Conservation (phyloP, 2,113 vertebrate genomes). For the Xenus cinereus region DNA sequence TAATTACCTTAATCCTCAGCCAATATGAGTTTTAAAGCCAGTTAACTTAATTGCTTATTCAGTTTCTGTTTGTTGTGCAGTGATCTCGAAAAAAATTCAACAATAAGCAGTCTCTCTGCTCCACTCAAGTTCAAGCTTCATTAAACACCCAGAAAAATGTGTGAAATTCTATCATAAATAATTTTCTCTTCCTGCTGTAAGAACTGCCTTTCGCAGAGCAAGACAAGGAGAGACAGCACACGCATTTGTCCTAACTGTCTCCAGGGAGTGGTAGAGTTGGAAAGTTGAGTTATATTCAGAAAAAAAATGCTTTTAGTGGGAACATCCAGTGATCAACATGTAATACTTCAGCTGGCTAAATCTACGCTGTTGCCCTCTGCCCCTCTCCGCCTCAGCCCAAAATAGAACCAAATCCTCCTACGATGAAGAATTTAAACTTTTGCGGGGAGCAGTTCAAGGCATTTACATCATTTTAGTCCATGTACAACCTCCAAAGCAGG, state of each 20-base stretch:
- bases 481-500: neutral
- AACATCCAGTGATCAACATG: neutral
- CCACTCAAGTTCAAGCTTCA: constrained; percentile 48
- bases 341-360: neutral
- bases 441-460: neutral
- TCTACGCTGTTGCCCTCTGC: neutral
- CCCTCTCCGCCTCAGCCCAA: neutral
- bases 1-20: constrained; percentile 60
- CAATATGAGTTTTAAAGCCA: constrained; percentile 52
- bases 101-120: constrained; percentile 22
- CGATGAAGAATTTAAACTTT: neutral
- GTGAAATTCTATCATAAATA: constrained; percentile 35
- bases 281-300: neutral
- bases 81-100: constrained; percentile 42
- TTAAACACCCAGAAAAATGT: constrained; percentile 40
- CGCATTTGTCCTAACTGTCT: neutral
- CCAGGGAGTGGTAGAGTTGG: neutral
- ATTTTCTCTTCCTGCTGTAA: neutral
- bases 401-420: neutral
- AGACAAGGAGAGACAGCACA: neutral
- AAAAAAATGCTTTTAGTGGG: neutral
- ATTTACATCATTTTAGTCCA: neutral
- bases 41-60: constrained; percentile 58
- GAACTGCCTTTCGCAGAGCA: neutral
- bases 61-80: constrained; percentile 57